A percentile compares a stretch with the other conserved stretches of the same genome.
phyloP scores from a whole-genome alignment of 2,888 invertebrate genomes.

The Plebejus anna region DNA sequence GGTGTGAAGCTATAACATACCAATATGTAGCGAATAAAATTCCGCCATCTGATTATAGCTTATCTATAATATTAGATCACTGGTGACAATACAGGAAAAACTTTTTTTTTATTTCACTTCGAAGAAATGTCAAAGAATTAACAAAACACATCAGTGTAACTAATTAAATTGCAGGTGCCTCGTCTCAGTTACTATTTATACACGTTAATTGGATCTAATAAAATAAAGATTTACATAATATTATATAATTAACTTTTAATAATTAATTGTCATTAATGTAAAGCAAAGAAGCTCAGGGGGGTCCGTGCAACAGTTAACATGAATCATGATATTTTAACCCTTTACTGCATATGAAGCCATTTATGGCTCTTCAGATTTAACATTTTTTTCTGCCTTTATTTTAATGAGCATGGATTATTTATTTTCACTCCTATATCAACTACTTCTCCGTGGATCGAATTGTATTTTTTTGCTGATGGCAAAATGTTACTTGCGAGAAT shows the following conservation, averaged over 20 bases:
- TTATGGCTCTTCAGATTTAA: too few species aligned
- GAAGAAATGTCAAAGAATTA: neutral
- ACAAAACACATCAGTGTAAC: neutral
- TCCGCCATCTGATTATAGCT: neutral
- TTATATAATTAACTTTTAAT: slow-evolving; percentile 14
- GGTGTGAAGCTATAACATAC: neutral
- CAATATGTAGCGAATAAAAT: neutral
- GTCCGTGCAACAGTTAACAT: neutral
- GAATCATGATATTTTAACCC: too few species aligned
- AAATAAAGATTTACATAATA: slow-evolving; percentile 24
- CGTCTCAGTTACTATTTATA: slow-evolving; percentile 7
- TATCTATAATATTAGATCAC: neutral
- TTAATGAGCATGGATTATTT: too few species aligned
- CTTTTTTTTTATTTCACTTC: neutral
- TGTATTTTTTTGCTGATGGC: too few species aligned
- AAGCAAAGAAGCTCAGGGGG: slow-evolving; percentile 18
- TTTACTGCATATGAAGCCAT: too few species aligned
- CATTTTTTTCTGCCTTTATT: too few species aligned
- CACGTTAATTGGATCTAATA: slow-evolving; percentile 11
- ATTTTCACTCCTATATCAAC: too few species aligned
- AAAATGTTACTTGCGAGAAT: too few species aligned
- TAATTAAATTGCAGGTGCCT: slow-evolving; percentile 15
- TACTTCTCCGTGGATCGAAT: too few species aligned
- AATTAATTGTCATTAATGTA: slow-evolving; percentile 22
- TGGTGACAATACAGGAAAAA: neutral